Conservation (phyloP, 2,888 invertebrate genomes). For the Drosophila ezoana region DNA sequence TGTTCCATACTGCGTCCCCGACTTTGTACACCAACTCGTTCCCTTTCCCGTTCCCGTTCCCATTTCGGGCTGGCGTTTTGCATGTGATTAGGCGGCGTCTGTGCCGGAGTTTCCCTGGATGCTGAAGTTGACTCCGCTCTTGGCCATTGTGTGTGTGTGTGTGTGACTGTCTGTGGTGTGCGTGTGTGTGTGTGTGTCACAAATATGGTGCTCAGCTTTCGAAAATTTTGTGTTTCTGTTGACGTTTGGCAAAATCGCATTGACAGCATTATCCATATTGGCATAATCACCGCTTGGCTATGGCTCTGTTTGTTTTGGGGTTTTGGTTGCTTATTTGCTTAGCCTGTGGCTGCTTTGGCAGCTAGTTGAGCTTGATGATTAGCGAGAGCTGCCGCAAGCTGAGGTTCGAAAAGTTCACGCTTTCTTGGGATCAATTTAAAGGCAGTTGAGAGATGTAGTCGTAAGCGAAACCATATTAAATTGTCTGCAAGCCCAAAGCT, state of each 20-base stretch:
- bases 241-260: constrained; percentile 55
- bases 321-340: constrained; percentile 38
- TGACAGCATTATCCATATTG: constrained; percentile 65
- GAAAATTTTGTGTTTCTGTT: constrained; percentile 36
- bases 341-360: constrained; percentile 5
- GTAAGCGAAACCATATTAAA: constrained; percentile 11
- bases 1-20: constrained; percentile 1
- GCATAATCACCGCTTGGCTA: constrained; percentile 55
- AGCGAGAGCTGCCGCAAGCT: neutral
- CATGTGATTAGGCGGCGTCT: constrained; percentile 58
- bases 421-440: neutral
- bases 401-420: neutral
- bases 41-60: constrained; percentile 1
- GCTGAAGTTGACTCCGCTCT: constrained; percentile 22
- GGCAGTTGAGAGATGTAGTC: neutral
- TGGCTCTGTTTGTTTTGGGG: constrained; percentile 18
- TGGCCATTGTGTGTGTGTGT: constrained; percentile 4
- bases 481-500: constrained; percentile 22
- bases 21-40: neutral
- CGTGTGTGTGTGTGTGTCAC: constrained; percentile 11
- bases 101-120: constrained; percentile 44
- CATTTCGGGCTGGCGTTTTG: constrained; percentile 39
- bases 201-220: constrained; percentile 49
- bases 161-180: constrained; percentile 6
- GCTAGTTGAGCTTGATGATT: constrained; percentile 1